Evolutionary conservation across 2,888 invertebrate species (phyloP), one percentile per base, ranked within the genome.

Genomic region (Agrochola circellaris): DNA sequence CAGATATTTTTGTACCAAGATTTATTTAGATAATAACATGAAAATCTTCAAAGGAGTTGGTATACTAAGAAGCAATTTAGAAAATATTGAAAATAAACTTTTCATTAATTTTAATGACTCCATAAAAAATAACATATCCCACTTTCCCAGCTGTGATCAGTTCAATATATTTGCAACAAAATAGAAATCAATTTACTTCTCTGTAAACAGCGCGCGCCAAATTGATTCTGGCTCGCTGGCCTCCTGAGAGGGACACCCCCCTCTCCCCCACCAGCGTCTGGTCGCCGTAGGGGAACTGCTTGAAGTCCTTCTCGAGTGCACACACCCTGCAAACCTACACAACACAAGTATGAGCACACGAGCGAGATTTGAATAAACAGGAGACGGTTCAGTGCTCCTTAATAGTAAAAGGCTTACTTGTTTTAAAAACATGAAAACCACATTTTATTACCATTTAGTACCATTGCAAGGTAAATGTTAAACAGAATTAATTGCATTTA

Each of bases 191-290:
- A 92, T 92, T 91, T 93, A 95, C 96, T 92, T 96, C 95, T 92
- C 94, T 94, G 89, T 96, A 96, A 88, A 96, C 93, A 84, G 95
- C 92, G 86, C 98, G 96, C 60, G 97, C 97, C 88, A 98, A 95
- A 92, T 97, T 97, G 91, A 98, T 97, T 89, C 98, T 96, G 48
- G 98, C 98, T 88, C 97, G 97, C 92, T 98, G 98, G 75, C 98
- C 98, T 30, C 98, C 98, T 66, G 98, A 98, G 60, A 98, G 94
- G 61, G 97, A 97, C 56, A 97, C 97, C 23, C 98, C 98, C 77
- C 98, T 95, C 88, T 98, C 98, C 7, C 98, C 98, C 38, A 98
- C 98, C 79, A 98, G 89, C 42, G 98, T 98, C 90, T 97, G 96
- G 93, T 98, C 98, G 60, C 98, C 97, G 85, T 97, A 97, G 0